Evolutionary conservation across 92 coral and sea anemone genomes (phyloP), one percentile per base, ranked within the genome.

Genomic region (Zoanthus sansibaricus): DNA sequence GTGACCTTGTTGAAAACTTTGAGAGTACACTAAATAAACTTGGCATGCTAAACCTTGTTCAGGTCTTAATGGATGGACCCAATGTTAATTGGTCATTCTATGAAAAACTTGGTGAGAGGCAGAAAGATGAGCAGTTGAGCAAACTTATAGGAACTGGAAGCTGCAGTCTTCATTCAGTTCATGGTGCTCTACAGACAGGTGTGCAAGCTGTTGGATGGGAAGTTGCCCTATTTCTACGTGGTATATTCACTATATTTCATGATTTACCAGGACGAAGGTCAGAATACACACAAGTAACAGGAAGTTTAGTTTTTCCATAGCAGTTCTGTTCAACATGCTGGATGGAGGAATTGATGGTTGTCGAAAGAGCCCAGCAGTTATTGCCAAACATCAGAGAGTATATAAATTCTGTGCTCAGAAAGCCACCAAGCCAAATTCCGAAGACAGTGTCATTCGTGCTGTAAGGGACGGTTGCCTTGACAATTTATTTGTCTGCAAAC

Each of bases 231-330:
- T 75, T 75, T 75, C 64, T 75, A 48, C 64, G 62, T 51, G 78
- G 78, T 48, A 73, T 45, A 32, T 69, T 69, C 17, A 69, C 30
- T 45, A 37, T 72, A 45, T 72, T 42, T 42, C 82, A 25, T 32
- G 70, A 77, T 77, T 77, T 69, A 77, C 82, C 82, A 37, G 82
- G 82, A 77, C 55, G 70, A 77, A 77, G 70, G 82, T 77, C 70
- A 8, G 68, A 77, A 70, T 77, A 55, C 82, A 77, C 31, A 77
- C 70, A 49, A 69, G 21, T 58, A 51, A 77, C 82, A 31, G 82
- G 82, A 77, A 54, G 82, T 77, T 77, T 33, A 77, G 68, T 77
- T 25, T 77, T 54, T 54, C 69, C 82, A 66, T 54, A 55, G 67
- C 68, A 55, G 18, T 77, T 77, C 69, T 77, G 82, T 77, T 30